phyloP scores from a whole-genome alignment of 1,140 invertebrate genomes.

The Papilio machaon region DNA sequence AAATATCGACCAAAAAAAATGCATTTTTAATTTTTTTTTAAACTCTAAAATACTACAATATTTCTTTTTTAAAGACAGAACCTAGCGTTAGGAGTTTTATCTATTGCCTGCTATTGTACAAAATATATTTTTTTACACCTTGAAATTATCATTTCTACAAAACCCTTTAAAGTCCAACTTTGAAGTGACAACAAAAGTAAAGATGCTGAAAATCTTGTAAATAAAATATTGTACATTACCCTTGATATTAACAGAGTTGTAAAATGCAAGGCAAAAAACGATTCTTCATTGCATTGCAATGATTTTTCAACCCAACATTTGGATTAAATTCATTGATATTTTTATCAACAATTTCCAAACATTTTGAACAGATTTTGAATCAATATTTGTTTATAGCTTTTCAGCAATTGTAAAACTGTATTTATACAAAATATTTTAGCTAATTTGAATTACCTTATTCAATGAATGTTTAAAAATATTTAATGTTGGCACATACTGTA shows the following conservation, averaged over 20 bases:
- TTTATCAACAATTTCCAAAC: neutral
- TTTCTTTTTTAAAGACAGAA: neutral
- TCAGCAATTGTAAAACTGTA: no score
- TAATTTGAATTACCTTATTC: neutral
- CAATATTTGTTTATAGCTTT: slow-evolving; percentile 25
- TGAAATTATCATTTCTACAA: neutral
- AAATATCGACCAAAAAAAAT: neutral
- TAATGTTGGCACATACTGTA: slow-evolving; percentile 71
- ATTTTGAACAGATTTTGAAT: slow-evolving; percentile 46
- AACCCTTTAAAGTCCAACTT: neutral
- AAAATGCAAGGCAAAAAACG: slow-evolving; percentile 64
- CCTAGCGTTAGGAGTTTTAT: neutral
- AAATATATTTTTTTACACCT: neutral
- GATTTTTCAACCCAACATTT: neutral
- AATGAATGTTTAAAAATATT: neutral
- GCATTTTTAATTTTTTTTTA: neutral
- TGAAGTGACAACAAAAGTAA: neutral
- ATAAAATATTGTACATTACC: neutral
- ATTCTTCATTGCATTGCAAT: neutral
- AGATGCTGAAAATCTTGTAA: neutral
- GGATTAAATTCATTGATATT: neutral
- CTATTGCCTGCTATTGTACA: neutral
- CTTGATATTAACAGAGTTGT: neutral
- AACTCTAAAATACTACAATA: neutral
- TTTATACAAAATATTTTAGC: neutral